Evolutionary conservation across 2,888 invertebrate genomes (phyloP), one percentile per base, ranked within the genome.

Genomic region (Rhyacophila evoluta): DNA sequence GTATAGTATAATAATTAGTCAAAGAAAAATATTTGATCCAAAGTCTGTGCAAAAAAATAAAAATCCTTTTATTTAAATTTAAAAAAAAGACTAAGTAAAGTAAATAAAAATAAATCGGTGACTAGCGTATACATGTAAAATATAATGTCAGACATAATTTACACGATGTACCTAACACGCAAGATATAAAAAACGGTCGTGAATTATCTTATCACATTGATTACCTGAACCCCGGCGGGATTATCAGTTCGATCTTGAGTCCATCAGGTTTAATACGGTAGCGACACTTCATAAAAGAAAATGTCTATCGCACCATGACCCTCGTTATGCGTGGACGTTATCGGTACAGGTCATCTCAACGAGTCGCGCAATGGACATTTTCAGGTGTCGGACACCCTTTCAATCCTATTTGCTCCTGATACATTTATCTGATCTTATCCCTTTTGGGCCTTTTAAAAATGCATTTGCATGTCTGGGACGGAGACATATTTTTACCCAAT

Each of bases 291-390:
- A 71, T 71, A 71, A 71, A 71, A 71, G 71, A 71, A 71, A 71
- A 71, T 37, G 36, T 71, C 71, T 71, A 71, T 71, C 71, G 25
- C 12, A 25, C 15, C 19, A 6, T 15, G 69, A 55, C 69, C 71
- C 36, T 77, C 77, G 77, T 77, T 72, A 68, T 55, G 38, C 77
- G 67, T 15, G 72, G 77, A 77, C 77, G 41, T 37, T 77, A 77
- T 77, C 77, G 67, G 28, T 37, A 73, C 68, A 37, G 37, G 72
- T 68, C 72, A 77, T 77, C 77, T 29, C 15, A 28, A 69, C 69
- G 69, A 55, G 55, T 55, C 55, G 55, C 55, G 55, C 19, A 25
- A 55, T 55, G 55, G 55, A 71, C 71, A 33, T 37, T 71, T 37
- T 15, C 29, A 71, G 36, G 71, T 71, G 33, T 71, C 37, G 19